phyloP scores from a whole-genome alignment of 2,113 vertebrate genomes.

The Stigmatopora argus region DNA sequence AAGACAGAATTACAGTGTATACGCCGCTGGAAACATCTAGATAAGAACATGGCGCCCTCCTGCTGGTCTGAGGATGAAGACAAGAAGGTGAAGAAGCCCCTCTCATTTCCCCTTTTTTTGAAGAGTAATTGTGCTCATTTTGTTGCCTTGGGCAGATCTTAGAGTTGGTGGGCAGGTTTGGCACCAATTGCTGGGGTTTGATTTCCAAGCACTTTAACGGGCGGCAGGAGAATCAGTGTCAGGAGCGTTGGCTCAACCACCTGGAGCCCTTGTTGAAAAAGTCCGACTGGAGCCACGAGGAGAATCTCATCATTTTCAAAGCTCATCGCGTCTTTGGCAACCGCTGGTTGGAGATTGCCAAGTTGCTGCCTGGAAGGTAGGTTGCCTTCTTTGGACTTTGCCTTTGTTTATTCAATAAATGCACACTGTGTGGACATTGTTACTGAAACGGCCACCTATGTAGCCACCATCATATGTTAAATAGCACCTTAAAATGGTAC shows the following conservation, averaged over 20 bases:
- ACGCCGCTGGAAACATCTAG: conserved; percentile 78
- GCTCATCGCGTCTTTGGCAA: conserved; percentile 86
- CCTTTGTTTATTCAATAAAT: not conserved
- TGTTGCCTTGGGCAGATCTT: conserved; percentile 71
- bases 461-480: too few relatives aligned
- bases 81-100: conserved; percentile 73
- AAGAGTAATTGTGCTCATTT: not conserved
- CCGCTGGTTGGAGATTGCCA: conserved; percentile 91
- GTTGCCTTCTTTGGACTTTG: not conserved
- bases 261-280: conserved; percentile 88
- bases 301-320: conserved; percentile 88
- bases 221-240: conserved; percentile 86
- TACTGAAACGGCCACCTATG: too few relatives aligned
- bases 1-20: conserved; percentile 83
- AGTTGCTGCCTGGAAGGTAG: conserved; percentile 89
- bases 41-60: conserved; percentile 84
- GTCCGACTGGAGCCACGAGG: conserved; percentile 84
- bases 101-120: not conserved
- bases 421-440: not conserved
- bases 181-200: conserved; percentile 80
- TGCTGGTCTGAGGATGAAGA: conserved; percentile 93
- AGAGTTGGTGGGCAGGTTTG: conserved; percentile 80
- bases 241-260: conserved; percentile 91
- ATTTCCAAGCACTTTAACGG: conserved; percentile 84
- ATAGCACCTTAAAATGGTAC: too few relatives aligned